These are phyloP conservation scores for Phasianus colchicus DNA, from an alignment of 2,113 vertebrate genomes.

Conservation along the genomic window DNA sequence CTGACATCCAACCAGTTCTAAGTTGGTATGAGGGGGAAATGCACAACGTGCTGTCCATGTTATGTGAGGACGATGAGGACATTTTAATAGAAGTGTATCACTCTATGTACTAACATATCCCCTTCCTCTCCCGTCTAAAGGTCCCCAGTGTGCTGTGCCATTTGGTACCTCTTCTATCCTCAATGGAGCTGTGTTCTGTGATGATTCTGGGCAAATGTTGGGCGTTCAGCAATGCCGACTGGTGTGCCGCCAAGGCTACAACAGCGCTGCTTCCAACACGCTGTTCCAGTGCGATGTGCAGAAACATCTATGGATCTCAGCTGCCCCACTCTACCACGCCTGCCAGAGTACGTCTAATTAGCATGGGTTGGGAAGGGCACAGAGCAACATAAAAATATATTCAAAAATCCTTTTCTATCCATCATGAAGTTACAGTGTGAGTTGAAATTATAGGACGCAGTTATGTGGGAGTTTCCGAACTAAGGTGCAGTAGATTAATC, in stretches of 20 bases:
- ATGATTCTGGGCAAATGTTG: not conserved
- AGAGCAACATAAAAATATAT: not conserved
- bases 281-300: slow-evolving; percentile 73
- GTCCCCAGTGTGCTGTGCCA: slow-evolving; percentile 77
- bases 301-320: slow-evolving; percentile 70
- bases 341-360: slow-evolving; percentile 84
- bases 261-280: slow-evolving; percentile 52
- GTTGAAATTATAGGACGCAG: too few relatives aligned
- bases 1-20: not conserved
- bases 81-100: not conserved
- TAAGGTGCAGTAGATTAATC: not conserved
- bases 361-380: not conserved
- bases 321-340: slow-evolving; percentile 71
- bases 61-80: accelerated
- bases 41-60: not conserved
- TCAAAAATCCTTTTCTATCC: not conserved
- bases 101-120: not conserved
- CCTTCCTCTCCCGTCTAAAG: slow-evolving; percentile 59
- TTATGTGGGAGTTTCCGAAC: not conserved
- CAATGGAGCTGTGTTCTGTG: slow-evolving; percentile 82
- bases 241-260: slow-evolving; percentile 82
- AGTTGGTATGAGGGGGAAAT: not conserved
- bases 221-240: slow-evolving; percentile 79
- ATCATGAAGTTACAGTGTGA: not conserved
- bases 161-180: slow-evolving; percentile 55